These are phyloP conservation scores for Daboia siamensis DNA, from an alignment of 2,113 vertebrate genomes.

Conservation along the genomic window DNA sequence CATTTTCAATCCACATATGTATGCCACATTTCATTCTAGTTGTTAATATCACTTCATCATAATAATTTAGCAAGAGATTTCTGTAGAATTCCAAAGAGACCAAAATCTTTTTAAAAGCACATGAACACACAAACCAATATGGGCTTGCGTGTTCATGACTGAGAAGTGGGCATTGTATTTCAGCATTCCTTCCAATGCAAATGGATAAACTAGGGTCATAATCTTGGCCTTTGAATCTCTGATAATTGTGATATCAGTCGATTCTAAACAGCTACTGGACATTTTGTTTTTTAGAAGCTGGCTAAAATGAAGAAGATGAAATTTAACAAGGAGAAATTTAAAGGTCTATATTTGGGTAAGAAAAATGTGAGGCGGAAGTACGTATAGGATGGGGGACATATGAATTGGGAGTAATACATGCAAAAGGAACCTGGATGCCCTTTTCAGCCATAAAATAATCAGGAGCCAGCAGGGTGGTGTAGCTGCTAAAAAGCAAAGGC, in stretches of 20 bases:
- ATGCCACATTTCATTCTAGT: not conserved
- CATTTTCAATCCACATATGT: not conserved
- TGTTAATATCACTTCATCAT: not conserved
- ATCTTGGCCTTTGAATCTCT: not conserved
- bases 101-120: conserved; percentile 18
- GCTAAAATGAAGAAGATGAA: not conserved
- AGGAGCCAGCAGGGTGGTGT: not conserved
- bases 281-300: not conserved
- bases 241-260: not conserved
- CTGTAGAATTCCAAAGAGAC: conserved; percentile 14
- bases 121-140: not conserved
- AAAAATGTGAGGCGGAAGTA: not conserved
- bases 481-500: not conserved
- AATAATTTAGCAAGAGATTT: conserved; percentile 12
- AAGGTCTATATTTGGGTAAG: not conserved
- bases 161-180: not conserved
- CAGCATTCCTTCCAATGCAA: not conserved
- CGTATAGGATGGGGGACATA: not conserved
- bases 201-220: not conserved
- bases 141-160: not conserved
- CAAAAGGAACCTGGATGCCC: not conserved
- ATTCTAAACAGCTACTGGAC: not conserved
- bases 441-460: not conserved
- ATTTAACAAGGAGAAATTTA: not conserved
- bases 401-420: not conserved